These are phyloP conservation scores for Hydropsyche betteni DNA, from an alignment of 2,888 invertebrate species.

Conservation along the genomic window DNA sequence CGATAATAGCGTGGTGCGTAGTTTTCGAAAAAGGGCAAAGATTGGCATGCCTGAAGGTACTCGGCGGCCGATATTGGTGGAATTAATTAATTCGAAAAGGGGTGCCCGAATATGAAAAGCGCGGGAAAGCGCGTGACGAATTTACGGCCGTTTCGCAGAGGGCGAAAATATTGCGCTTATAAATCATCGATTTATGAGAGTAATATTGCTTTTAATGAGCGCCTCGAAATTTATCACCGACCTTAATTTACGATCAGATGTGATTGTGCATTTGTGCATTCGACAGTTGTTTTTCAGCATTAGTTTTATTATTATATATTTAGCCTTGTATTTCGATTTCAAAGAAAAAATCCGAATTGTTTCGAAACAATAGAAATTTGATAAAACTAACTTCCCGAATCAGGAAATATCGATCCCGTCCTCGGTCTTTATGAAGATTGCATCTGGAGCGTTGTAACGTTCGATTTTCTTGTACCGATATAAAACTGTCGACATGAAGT, in stretches of 20 bases:
- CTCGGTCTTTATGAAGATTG: too few relatives aligned
- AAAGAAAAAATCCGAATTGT: too few relatives aligned
- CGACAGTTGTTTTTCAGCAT: neutral
- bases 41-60: too few relatives aligned
- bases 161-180: constrained; percentile 34
- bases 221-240: constrained; percentile 31
- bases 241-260: constrained; percentile 15
- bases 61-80: constrained; percentile 26
- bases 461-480: too few relatives aligned
- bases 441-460: too few relatives aligned
- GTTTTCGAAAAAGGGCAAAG: too few relatives aligned
- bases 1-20: too few relatives aligned
- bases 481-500: too few relatives aligned
- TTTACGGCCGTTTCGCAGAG: constrained; percentile 29
- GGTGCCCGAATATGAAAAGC: neutral
- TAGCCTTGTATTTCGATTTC: too few relatives aligned
- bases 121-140: constrained; percentile 29
- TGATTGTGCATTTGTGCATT: neutral
- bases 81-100: constrained; percentile 34
- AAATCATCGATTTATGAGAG: constrained; percentile 41
- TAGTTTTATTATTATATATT: neutral
- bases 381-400: too few relatives aligned
- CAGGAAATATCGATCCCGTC: too few relatives aligned
- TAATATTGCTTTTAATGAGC: constrained; percentile 41
- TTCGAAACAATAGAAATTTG: too few relatives aligned